Base-by-base conservation (phyloP, 2,113 vertebrate genomes). In the Psittacara wagleri region DNA sequence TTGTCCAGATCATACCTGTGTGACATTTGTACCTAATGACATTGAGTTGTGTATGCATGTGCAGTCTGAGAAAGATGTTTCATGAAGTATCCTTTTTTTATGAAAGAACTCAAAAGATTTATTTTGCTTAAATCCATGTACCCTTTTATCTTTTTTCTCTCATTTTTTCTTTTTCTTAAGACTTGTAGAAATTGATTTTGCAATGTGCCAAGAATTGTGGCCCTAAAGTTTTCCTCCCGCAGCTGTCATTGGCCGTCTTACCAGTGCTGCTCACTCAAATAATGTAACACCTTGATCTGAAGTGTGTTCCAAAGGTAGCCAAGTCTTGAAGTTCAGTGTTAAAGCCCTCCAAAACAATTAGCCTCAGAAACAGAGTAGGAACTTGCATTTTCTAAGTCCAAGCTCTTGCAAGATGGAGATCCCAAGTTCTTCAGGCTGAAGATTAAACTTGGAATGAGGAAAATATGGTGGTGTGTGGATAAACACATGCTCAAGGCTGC, bases 41-140 rank as follows among this genome's bases (percentile, higher is more conserved):
- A 14, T 4, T 1, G 17, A 31, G 20, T 29, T 2, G 2, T 63
- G 43, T 54, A 0, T 12, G 8, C 6, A 7, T 1, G 2, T 67
- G 63, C 39, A 22, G 24, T 31, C 70, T 46, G 51, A n/a, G 73
- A 51, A 77, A 59, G 55, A 84, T 51, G 11, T 43, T 62, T 49
- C 35, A 22, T 33, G 8, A 77, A 37, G 22, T 59, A 9, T 1
- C 4, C 0, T 5, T 25, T 51, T 90, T 86, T 59, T 11, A 28
- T 28, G 48, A 68, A 82, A 84, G 27, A 68, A 68, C 43, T 84
- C 51, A 3, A 17, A 83, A 64, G 6, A 2, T 79, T 43, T 61
- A 0, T 91, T 89, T 75, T 89, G 23, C 80, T 84, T 35, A 39
- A 87, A 69, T 61, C 46, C 11, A 17, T 51, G 48, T 55, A 17